Evolutionary conservation across 2,888 invertebrate genomes (phyloP).

Genomic region (Oligia strigilis): DNA sequence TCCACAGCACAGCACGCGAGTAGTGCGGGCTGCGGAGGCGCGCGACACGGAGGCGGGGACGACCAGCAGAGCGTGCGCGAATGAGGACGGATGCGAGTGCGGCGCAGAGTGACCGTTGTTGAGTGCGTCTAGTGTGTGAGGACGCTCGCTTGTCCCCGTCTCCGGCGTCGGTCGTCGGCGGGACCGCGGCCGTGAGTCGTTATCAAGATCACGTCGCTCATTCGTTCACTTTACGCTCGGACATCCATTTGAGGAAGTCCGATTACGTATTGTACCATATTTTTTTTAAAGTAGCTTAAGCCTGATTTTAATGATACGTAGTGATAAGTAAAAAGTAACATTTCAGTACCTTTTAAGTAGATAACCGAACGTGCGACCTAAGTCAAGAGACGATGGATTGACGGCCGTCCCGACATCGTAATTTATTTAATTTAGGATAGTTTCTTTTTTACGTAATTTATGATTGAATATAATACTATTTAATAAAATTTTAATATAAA

Average conservation of each 20-base stretch:
- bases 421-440: slow-evolving; percentile 89
- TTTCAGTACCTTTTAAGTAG: slow-evolving; percentile 90
- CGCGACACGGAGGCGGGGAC: slow-evolving; percentile 88
- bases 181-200: slow-evolving; percentile 88
- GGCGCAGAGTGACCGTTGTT: slow-evolving; percentile 75
- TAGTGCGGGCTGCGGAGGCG: slow-evolving; percentile 76
- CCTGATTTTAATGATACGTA: slow-evolving; percentile 85
- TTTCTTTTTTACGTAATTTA: slow-evolving; percentile 88
- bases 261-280: slow-evolving; percentile 89
- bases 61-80: slow-evolving; percentile 86
- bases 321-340: slow-evolving; percentile 88
- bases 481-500: slow-evolving; percentile 85
- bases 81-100: slow-evolving; percentile 85
- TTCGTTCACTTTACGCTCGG: slow-evolving; percentile 89
- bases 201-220: slow-evolving; percentile 89
- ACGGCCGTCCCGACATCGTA: slow-evolving; percentile 91
- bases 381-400: slow-evolving; percentile 90
- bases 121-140: slow-evolving; percentile 74
- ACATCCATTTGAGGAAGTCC: slow-evolving; percentile 80
- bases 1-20: slow-evolving; percentile 80
- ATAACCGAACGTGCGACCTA: slow-evolving; percentile 90
- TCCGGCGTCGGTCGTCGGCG: slow-evolving; percentile 85
- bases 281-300: slow-evolving; percentile 86
- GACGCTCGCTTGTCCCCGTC: slow-evolving; percentile 90
- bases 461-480: slow-evolving; percentile 86